Conservation (phyloP, 2,113 vertebrate genomes). For the Myrmecobius fasciatus region DNA sequence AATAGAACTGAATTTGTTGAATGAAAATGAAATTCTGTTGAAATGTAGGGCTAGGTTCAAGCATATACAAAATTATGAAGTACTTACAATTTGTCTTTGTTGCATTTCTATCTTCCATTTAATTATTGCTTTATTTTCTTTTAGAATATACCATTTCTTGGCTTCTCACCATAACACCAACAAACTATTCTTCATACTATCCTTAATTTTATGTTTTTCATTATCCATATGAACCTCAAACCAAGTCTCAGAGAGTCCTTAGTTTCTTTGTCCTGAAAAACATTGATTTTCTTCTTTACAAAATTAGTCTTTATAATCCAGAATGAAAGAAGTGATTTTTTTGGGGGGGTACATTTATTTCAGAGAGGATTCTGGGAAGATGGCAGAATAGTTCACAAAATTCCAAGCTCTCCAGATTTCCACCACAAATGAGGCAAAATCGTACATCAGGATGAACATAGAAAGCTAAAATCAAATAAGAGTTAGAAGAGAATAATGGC, state of each 20-base stretch:
- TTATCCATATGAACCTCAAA: not conserved
- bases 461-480: too few relatives aligned
- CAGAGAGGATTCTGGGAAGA: too few relatives aligned
- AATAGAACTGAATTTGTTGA: not conserved
- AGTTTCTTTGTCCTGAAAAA: not conserved
- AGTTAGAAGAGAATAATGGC: too few relatives aligned
- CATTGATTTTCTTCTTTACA: not conserved
- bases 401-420: too few relatives aligned
- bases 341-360: too few relatives aligned
- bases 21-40: not conserved
- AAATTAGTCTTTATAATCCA: not conserved
- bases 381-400: too few relatives aligned
- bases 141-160: not conserved
- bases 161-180: not conserved
- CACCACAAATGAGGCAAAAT: too few relatives aligned
- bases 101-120: not conserved
- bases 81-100: not conserved
- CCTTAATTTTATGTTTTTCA: not conserved
- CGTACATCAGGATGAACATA: too few relatives aligned
- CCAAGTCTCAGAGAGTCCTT: not conserved
- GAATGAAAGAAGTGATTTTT: not conserved
- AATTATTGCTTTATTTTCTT: not conserved
- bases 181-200: not conserved
- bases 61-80: not conserved
- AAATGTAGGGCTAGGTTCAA: not conserved